Conservation (phyloP, 1,140 invertebrate genomes). For the Orius insidiosus region DNA sequence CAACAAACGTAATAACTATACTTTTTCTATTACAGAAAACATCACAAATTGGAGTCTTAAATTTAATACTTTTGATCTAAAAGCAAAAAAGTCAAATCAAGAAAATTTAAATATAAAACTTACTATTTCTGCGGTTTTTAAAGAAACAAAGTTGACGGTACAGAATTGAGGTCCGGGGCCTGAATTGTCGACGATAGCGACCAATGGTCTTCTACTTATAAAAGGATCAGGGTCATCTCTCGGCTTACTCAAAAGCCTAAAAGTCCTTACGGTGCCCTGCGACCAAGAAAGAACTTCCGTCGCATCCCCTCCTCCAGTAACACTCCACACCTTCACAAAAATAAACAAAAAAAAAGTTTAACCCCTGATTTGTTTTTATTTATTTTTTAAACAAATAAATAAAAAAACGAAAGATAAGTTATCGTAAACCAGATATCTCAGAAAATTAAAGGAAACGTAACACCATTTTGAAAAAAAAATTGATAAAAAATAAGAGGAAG, state of each 20-base stretch:
- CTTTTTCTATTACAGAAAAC: constrained; percentile 67
- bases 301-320: constrained; percentile 71
- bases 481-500: too few relatives aligned
- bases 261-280: constrained; percentile 64
- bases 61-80: constrained; percentile 71
- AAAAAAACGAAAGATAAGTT: too few relatives aligned
- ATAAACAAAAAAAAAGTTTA: constrained; percentile 19
- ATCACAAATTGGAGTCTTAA: constrained; percentile 76
- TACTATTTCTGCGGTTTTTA: constrained; percentile 75
- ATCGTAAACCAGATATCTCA: too few relatives aligned
- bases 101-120: constrained; percentile 15
- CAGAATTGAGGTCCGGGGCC: constrained; percentile 67
- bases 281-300: constrained; percentile 80
- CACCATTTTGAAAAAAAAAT: too few relatives aligned
- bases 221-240: constrained; percentile 40
- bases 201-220: constrained; percentile 60
- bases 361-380: constrained; percentile 6
- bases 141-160: constrained; percentile 74
- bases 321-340: constrained; percentile 43
- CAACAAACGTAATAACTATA: constrained; percentile 71
- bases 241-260: constrained; percentile 69
- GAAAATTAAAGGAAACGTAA: too few relatives aligned
- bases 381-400: too few relatives aligned
- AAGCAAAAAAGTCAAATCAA: constrained; percentile 12
- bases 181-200: constrained; percentile 71